Evolutionary conservation across 2,888 invertebrate species (phyloP).

Genomic region (Himalopsyche kuldschensis): DNA sequence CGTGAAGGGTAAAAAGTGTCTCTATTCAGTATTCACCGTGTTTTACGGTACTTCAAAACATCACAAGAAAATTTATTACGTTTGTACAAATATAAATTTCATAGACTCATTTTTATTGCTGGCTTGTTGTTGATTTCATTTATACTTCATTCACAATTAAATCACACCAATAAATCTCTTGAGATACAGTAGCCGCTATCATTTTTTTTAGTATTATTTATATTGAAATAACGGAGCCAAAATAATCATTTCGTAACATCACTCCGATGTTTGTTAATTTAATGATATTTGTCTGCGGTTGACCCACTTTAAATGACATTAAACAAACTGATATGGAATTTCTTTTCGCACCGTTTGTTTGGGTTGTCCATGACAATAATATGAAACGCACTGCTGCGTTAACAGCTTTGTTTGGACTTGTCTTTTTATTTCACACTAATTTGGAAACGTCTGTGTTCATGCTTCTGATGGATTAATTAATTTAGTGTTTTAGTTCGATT

Average conservation of each 20-base stretch:
- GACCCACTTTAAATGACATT: slow-evolving; percentile 23
- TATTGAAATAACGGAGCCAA: not conserved
- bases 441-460: not conserved
- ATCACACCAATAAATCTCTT: not conserved
- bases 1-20: too few relatives aligned
- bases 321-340: slow-evolving; percentile 2
- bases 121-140: too few relatives aligned
- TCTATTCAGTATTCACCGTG: too few relatives aligned
- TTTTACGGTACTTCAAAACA: too few relatives aligned
- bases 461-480: not conserved
- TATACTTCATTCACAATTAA: not conserved
- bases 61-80: too few relatives aligned
- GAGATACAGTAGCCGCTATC: not conserved
- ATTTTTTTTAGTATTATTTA: not conserved
- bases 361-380: not conserved
- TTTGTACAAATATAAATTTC: too few relatives aligned
- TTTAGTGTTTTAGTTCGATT: too few relatives aligned
- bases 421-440: not conserved
- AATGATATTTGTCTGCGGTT: slow-evolving; percentile 12
- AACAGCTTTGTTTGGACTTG: not conserved
- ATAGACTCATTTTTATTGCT: too few relatives aligned
- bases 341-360: not conserved
- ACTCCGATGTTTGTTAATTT: not conserved
- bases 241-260: not conserved
- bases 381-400: not conserved